These are phyloP conservation scores for Ammodytes marinus DNA, from an alignment of 2,113 vertebrate genomes.

Conservation along the genomic window DNA sequence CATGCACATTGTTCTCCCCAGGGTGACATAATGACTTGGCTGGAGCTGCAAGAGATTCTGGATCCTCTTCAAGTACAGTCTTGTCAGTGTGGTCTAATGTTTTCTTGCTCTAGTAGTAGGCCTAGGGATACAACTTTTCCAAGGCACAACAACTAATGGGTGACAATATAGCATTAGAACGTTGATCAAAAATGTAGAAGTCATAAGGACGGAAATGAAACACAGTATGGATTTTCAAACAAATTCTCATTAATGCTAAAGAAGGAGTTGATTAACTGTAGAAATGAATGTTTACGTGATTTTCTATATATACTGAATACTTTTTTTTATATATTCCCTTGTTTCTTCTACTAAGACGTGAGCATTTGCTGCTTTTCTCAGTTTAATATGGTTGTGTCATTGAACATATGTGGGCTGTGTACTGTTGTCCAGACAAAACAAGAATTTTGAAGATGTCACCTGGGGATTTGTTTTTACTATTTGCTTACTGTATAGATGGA, in stretches of 20 bases:
- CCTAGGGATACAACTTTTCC: neutral
- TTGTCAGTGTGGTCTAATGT: neutral
- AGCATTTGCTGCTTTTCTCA: neutral
- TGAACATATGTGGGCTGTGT: neutral
- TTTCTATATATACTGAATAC: too few species aligned
- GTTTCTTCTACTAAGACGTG: neutral
- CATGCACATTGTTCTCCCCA: constrained; percentile 61
- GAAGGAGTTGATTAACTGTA: neutral
- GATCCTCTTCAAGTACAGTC: constrained; percentile 8
- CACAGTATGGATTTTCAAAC: neutral
- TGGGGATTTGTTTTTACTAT: neutral
- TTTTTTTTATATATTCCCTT: neutral
- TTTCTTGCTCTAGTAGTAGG: neutral
- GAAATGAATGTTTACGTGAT: neutral
- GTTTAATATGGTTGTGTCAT: neutral
- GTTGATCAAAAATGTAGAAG: neutral
- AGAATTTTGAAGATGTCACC: neutral
- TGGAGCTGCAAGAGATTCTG: neutral
- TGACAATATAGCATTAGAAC: too few species aligned
- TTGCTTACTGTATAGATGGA: neutral
- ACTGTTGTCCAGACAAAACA: neutral
- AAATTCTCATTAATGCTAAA: neutral
- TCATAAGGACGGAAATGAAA: neutral
- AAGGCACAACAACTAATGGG: neutral
- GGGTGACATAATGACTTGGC: constrained; percentile 60